Base-by-base conservation (phyloP, 2,888 invertebrate genomes). In the Asteroscopus sphinx region DNA sequence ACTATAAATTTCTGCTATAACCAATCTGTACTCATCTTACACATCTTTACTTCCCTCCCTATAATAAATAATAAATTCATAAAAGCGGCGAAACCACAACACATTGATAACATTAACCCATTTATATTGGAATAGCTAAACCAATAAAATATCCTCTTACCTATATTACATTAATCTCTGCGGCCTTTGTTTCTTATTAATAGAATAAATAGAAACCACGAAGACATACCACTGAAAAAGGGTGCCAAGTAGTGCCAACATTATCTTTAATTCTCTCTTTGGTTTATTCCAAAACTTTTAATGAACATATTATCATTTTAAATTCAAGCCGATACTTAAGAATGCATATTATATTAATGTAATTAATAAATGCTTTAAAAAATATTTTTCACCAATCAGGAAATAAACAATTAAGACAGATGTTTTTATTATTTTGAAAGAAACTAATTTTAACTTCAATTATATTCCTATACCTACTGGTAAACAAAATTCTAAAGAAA, bases 81-180 rank as follows among this genome's bases (percentile, higher is more conserved):
- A 36, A 41, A 40, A 36, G 51, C 44, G 21, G 30, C 26, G n/a
- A 60, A 52, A 39, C 49, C 51, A 55, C 41, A 9, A 47, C 40
- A 46, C 41, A 33, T 46, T 66, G 54, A 56, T 62, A 53, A 61
- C 40, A 62, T 62, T 63, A 47, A 40, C 62, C 60, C 44, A 46
- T 59, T 59, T 56, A 13, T 52, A 15, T 60, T 54, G 28, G 21
- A 55, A 60, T 42, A 39, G 32, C 47, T 17, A 53, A 71, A 58
- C 54, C 33, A 75, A 75, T 55, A 75, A 49, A 65, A 66, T 60
- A 60, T 36, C 36, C 33, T 36, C 30, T 57, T 60, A 59, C 57
- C 54, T 45, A 12, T 40, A 56, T 52, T 57, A 57, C 48, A 54
- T 73, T 54, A 42, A 48, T 56, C 44, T 56, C 6, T 26, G 35